A percentile compares a stretch with the other conserved stretches of the same genome.
These are phyloP conservation scores for Orientallactaga sibirica DNA, from an alignment of 2,797 vertebrate genomes.

Conservation along the genomic window DNA sequence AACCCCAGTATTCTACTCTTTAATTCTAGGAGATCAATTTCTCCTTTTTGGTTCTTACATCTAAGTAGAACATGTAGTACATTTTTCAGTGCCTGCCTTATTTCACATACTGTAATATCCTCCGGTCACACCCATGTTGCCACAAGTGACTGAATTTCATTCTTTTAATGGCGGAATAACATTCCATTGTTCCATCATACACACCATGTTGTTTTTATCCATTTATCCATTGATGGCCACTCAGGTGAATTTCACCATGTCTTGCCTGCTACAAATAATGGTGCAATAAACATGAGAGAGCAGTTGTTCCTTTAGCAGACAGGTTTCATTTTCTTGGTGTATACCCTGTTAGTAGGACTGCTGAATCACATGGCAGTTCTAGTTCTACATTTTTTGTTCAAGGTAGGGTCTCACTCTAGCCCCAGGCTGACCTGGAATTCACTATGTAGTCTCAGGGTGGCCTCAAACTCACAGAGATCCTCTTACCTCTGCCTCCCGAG, in stretches of 20 bases:
- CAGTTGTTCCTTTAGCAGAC: neutral
- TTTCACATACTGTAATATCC: neutral
- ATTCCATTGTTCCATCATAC: neutral
- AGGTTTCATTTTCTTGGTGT: neutral
- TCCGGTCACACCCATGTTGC: neutral
- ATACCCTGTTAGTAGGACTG: neutral
- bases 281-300: neutral
- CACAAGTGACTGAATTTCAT: neutral
- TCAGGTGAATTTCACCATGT: neutral
- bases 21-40: neutral
- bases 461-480: too few relatives aligned
- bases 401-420: neutral
- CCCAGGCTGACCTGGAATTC: too few relatives aligned
- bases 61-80: neutral
- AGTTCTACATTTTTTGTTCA: neutral
- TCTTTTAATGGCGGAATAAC: neutral
- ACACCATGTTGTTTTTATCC: neutral
- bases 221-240: neutral
- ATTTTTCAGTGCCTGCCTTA: neutral
- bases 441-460: too few relatives aligned
- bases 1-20: neutral
- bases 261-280: neutral
- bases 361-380: neutral
- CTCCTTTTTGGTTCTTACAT: neutral
- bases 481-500: too few relatives aligned